A percentile compares a stretch with the other conserved stretches of the same genome.
Conservation (phyloP, 1,140 invertebrate genomes). For the Drosophila asahinai region DNA sequence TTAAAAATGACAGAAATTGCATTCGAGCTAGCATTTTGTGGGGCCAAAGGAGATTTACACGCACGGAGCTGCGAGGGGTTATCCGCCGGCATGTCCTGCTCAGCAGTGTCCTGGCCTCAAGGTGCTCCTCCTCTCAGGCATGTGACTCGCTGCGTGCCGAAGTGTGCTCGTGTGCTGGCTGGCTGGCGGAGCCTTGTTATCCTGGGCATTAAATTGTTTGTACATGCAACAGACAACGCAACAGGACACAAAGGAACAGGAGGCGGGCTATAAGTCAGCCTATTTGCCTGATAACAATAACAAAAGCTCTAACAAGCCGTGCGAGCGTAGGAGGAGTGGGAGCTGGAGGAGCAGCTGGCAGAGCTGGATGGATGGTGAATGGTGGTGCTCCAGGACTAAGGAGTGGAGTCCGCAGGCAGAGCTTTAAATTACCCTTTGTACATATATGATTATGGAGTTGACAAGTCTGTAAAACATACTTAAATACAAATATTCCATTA, state of each 20-base stretch:
- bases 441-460: conserved; percentile 22
- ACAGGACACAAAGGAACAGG: conserved; percentile 43
- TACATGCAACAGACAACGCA: conserved; percentile 55
- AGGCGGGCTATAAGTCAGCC: conserved; percentile 58
- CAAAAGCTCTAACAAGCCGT: conserved; percentile 49
- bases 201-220: conserved; percentile 75
- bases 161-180: conserved; percentile 15
- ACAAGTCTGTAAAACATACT: conserved; percentile 2
- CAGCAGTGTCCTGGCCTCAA: conserved; percentile 26
- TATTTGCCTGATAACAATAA: conserved; percentile 72
- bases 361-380: neutral
- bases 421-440: conserved; percentile 24
- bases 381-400: neutral
- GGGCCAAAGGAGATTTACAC: conserved; percentile 33
- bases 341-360: conserved; percentile 3
- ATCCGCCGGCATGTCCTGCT: conserved; percentile 29
- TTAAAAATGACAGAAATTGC: conserved; percentile 77
- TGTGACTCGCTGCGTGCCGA: conserved; percentile 50
- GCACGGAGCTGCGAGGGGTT: conserved; percentile 6
- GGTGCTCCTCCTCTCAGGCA: conserved; percentile 33
- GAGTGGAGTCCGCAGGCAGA: conserved; percentile 7
- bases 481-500: conserved; percentile 16
- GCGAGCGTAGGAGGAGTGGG: neutral
- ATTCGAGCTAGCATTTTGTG: conserved; percentile 56
- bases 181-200: conserved; percentile 56